These are phyloP conservation scores for Euplagia quadripunctaria DNA, from an alignment of 2,888 invertebrate species.

Conservation along the genomic window DNA sequence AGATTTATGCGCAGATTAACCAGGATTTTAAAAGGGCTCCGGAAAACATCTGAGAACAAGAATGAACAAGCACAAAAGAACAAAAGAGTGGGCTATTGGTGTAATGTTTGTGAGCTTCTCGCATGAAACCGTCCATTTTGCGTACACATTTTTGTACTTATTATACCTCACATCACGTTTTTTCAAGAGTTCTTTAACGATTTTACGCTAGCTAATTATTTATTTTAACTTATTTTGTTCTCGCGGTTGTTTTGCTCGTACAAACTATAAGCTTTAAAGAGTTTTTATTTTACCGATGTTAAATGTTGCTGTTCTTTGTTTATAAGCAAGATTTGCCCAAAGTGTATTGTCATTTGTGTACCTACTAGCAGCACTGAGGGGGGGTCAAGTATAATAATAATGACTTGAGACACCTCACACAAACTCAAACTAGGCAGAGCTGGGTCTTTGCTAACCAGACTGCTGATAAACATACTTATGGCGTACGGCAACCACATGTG, in stretches of 20 bases:
- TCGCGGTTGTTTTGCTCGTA: background rate
- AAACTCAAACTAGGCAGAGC: no score
- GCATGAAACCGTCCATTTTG: constrained; percentile 28
- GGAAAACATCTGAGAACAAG: constrained; percentile 34
- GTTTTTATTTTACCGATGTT: background rate
- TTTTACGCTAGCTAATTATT: background rate
- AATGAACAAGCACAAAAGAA: constrained; percentile 43
- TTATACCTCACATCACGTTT: constrained; percentile 1
- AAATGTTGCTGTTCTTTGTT: no score
- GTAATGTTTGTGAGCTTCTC: constrained; percentile 36
- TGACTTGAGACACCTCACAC: no score
- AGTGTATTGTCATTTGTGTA: no score
- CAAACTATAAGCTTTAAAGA: background rate
- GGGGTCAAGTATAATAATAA: no score
- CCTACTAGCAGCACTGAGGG: no score
- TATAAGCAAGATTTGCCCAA: no score
- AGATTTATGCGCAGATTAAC: constrained; percentile 50
- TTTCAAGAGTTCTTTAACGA: background rate
- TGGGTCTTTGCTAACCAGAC: no score
- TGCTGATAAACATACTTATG: no score
- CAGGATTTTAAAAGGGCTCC: constrained; percentile 46
- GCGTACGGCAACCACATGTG: no score
- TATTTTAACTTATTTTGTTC: background rate
- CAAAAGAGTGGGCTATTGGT: constrained; percentile 40
- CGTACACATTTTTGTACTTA: background rate